phyloP scores from a whole-genome alignment of 1,140 invertebrate genomes.

The Thaumetopoea pityocampa region DNA sequence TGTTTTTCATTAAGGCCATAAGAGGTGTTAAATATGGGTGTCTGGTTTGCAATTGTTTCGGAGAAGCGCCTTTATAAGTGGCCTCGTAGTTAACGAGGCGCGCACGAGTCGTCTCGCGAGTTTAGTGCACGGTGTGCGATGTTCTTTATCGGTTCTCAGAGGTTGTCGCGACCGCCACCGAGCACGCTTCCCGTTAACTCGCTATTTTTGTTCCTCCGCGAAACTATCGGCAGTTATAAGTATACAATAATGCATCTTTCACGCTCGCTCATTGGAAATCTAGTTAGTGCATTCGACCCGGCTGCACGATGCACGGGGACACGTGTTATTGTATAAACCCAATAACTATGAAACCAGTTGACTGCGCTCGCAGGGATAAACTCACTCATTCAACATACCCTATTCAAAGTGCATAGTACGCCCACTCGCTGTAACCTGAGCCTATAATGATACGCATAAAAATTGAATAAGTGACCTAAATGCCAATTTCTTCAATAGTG shows the following conservation, averaged over 20 bases:
- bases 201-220: constrained; percentile 61
- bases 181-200: constrained; percentile 45
- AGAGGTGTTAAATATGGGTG: constrained; percentile 14
- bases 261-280: constrained; percentile 37
- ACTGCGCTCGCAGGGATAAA: too few relatives aligned
- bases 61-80: constrained; percentile 60
- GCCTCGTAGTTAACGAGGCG: constrained; percentile 56
- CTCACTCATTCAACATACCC: too few relatives aligned
- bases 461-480: too few relatives aligned
- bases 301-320: constrained; percentile 3
- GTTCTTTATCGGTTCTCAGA: constrained; percentile 68
- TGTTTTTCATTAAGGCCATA: constrained; percentile 1
- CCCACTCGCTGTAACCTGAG: too few relatives aligned
- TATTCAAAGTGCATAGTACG: too few relatives aligned
- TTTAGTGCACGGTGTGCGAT: constrained; percentile 37
- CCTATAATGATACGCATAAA: too few relatives aligned
- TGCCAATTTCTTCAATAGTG: too few relatives aligned
- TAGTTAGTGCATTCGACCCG: constrained; percentile 14
- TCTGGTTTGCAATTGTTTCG: constrained; percentile 43
- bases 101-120: constrained; percentile 40
- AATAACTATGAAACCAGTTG: too few relatives aligned
- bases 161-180: constrained; percentile 49
- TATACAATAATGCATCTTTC: constrained; percentile 37
- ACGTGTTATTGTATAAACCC: too few relatives aligned
- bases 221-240: constrained; percentile 36